phyloP scores from a whole-genome alignment of 1,140 invertebrate species.

The Drosophila pruinosa region DNA sequence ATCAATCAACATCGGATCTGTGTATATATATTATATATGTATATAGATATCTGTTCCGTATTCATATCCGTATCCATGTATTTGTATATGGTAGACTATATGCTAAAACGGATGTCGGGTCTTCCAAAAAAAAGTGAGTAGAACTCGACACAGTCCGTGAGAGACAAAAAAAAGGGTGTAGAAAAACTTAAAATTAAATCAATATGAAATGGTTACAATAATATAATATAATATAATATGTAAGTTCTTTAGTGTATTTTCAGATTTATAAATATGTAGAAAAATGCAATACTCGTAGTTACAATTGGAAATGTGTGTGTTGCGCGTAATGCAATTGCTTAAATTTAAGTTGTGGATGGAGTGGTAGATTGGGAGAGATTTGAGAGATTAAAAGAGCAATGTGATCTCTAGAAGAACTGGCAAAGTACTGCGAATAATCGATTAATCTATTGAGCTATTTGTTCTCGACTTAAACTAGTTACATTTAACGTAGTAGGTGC shows the following conservation, averaged over 20 bases:
- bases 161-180: not conserved
- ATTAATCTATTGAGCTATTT: constrained; percentile 49
- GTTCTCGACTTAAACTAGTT: constrained; percentile 53
- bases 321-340: constrained; percentile 61
- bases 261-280: constrained; percentile 33
- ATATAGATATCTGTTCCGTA: constrained; percentile 19
- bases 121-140: not conserved
- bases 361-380: constrained; percentile 7
- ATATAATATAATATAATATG: constrained; percentile 7
- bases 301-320: constrained; percentile 49
- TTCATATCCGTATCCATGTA: constrained; percentile 2
- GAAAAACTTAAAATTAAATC: constrained; percentile 7
- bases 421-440: constrained; percentile 24
- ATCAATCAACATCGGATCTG: constrained; percentile 21
- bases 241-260: constrained; percentile 50
- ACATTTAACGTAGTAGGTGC: constrained; percentile 7
- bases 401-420: constrained; percentile 16
- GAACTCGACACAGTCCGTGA: not conserved
- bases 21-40: constrained; percentile 20
- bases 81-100: constrained; percentile 34
- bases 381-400: constrained; percentile 27
- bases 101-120: constrained; percentile 22
- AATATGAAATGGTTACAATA: not conserved
- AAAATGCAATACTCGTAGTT: constrained; percentile 71
- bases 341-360: constrained; percentile 11